Base-by-base conservation (phyloP, 92 coral and sea anemone genomes). In the Phenganax marumi region DNA sequence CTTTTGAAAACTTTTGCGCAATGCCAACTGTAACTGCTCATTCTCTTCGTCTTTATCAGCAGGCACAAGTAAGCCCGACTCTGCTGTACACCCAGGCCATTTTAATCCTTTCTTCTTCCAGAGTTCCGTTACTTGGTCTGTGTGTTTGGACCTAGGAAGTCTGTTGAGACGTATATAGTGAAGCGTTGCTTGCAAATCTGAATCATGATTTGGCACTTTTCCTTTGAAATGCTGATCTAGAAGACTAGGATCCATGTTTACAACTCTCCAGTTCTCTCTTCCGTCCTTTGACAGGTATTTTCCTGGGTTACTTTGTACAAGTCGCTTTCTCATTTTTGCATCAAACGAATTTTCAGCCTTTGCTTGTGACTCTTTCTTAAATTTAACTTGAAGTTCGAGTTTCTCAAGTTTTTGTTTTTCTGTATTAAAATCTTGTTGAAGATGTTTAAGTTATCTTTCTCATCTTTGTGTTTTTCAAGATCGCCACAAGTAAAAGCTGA, bases 191-290 rank as follows among this genome's bases (percentile, higher is more conserved):
- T 47, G 57, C n/a, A 72, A 72, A 72, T 72, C 57, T 52, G 18
- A 21, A 72, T 72, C 17, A 52, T 72, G 55, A 52, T 52, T 49
- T n/a, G 77, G 77, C 0, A 52, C 77, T 72, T 72, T 72, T 72
- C 77, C 77, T 72, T 72, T 72, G 60, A 49, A 72, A 50, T 72
- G 77, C 60, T 50, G 77, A 16, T 72, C 77, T 48, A 72, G 16
- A 24, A 72, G 58, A 72, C 56, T 72, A 6, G 46, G 77, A 72
- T 72, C 77, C 77, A 72, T 72, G 18, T 72, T 72, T 53, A 47
- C 21, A 47, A 72, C 57, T 72, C 77, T n/a, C 58, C 77, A 72
- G 43, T 72, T 72, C 50, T 72, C 77, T 9, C 58, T 72, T 6
- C 77, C 77, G 46, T 72, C 58, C 21, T 7, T 56, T 19, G 77